phyloP scores from a whole-genome alignment of 2,797 vertebrate species.

The Gallinago stenura region DNA sequence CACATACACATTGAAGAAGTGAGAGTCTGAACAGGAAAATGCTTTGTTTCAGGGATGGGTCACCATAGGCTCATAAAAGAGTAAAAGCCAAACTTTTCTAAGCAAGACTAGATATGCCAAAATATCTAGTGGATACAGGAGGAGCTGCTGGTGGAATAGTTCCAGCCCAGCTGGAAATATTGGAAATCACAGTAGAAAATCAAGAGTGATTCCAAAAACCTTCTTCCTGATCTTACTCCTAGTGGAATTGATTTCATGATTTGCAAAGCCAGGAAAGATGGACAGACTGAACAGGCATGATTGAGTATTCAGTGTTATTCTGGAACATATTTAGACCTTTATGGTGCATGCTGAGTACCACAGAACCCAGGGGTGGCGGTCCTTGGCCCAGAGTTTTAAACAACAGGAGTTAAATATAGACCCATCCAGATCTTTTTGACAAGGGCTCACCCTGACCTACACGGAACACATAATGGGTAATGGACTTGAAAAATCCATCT shows the following conservation, averaged over 20 bases:
- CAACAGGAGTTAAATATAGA: neutral
- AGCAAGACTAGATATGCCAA: neutral
- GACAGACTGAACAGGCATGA: neutral
- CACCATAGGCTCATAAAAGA: neutral
- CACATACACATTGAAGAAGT: neutral
- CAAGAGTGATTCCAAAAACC: constrained; percentile 11
- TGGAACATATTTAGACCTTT: neutral
- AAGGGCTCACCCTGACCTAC: neutral
- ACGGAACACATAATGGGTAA: neutral
- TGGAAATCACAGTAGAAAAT: constrained; percentile 19
- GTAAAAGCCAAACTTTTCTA: neutral
- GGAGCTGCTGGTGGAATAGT: constrained; percentile 20
- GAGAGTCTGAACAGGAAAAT: neutral
- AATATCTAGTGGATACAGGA: neutral
- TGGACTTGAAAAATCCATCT: neutral
- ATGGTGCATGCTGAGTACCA: neutral
- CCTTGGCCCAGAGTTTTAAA: neutral
- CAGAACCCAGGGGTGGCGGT: neutral
- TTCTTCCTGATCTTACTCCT: constrained; percentile 27
- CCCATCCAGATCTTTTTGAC: neutral
- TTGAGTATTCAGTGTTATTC: neutral
- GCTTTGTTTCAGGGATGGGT: constrained; percentile 23
- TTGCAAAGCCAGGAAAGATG: neutral
- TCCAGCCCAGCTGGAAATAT: constrained; percentile 45
- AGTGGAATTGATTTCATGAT: neutral